phyloP scores from a whole-genome alignment of 2,113 vertebrate genomes.

The Stictonetta naevosa region DNA sequence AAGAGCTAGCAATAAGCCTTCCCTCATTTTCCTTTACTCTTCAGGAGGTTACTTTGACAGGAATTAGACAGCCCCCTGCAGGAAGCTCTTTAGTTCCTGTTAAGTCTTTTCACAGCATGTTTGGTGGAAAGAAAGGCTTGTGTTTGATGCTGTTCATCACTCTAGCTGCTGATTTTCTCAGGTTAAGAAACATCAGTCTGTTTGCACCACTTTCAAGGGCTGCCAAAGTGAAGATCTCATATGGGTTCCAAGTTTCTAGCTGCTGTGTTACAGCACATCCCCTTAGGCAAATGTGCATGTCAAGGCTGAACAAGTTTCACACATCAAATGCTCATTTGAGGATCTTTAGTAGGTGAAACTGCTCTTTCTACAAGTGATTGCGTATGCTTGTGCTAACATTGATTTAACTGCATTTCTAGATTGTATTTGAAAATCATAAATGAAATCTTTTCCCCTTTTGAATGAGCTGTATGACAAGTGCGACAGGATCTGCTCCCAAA shows the following conservation, averaged over 20 bases:
- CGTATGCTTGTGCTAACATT: neutral
- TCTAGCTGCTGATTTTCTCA: constrained; percentile 65
- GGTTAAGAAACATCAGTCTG: constrained; percentile 56
- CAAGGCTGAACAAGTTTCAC: neutral
- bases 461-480: neutral
- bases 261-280: neutral
- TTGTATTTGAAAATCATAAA: neutral
- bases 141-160: constrained; percentile 70
- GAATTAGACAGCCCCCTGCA: constrained; percentile 79
- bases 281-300: neutral
- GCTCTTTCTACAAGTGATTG: neutral
- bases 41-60: constrained; percentile 73
- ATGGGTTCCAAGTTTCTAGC: constrained; percentile 7
- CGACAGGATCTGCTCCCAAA: neutral
- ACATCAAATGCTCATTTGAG: neutral
- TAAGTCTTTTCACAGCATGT: constrained; percentile 66
- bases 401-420: neutral
- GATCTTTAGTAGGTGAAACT: neutral
- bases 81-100: constrained; percentile 70
- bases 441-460: neutral
- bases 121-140: constrained; percentile 62
- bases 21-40: constrained; percentile 54
- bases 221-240: constrained; percentile 2
- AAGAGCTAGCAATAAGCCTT: constrained; percentile 55
- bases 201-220: neutral